A percentile compares a stretch with the other conserved stretches of the same genome.
These are phyloP conservation scores for Nephrocerus scutellatus DNA, from an alignment of 2,888 invertebrate species.

Conservation along the genomic window DNA sequence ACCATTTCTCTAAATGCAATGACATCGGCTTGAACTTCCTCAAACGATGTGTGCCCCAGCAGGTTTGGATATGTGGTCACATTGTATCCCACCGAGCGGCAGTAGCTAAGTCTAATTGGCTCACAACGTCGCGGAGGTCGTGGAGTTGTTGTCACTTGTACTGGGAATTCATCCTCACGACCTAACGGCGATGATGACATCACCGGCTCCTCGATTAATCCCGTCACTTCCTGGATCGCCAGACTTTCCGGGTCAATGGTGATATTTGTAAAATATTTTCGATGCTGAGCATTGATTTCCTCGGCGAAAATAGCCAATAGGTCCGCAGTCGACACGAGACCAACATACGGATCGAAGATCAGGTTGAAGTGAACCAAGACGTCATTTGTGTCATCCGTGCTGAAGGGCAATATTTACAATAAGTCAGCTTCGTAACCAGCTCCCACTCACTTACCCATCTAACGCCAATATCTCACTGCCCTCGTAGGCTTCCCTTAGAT, in stretches of 20 bases:
- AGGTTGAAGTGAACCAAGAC: slow-evolving; percentile 79
- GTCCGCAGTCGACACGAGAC: slow-evolving; percentile 59
- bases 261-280: slow-evolving; percentile 57
- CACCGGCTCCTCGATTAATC: slow-evolving; percentile 42
- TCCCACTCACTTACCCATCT: slow-evolving; percentile 64
- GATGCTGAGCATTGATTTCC: slow-evolving; percentile 55
- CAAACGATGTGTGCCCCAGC: slow-evolving; percentile 54
- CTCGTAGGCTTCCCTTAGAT: slow-evolving; percentile 67
- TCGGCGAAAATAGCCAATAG: slow-evolving; percentile 59
- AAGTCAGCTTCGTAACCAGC: neutral
- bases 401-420: slow-evolving; percentile 40
- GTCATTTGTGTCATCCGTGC: slow-evolving; percentile 59
- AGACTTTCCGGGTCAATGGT: slow-evolving; percentile 60
- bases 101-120: slow-evolving; percentile 60
- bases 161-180: slow-evolving; percentile 42
- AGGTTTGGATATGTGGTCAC: slow-evolving; percentile 74
- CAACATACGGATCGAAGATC: slow-evolving; percentile 71
- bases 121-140: slow-evolving; percentile 62
- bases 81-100: slow-evolving; percentile 68
- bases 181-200: slow-evolving; percentile 46
- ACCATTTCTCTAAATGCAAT: slow-evolving; percentile 80
- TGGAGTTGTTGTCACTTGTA: slow-evolving; percentile 47
- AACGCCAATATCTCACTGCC: slow-evolving; percentile 75
- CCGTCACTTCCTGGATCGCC: slow-evolving; percentile 54
- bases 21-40: slow-evolving; percentile 65